Evolutionary conservation across 1,140 invertebrate genomes (phyloP).

Genomic region (Drosophila tani): DNA sequence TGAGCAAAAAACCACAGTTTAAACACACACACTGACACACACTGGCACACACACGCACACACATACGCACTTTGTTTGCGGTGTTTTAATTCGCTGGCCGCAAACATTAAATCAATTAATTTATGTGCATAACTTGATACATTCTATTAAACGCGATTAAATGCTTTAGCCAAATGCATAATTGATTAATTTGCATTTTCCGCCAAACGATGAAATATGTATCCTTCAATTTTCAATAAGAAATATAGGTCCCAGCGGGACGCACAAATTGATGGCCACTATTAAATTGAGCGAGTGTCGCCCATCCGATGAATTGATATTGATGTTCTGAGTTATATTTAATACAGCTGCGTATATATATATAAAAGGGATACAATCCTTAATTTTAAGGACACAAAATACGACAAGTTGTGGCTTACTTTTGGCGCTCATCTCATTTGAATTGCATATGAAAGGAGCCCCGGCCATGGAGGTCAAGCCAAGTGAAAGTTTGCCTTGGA

Average conservation of each 20-base stretch:
- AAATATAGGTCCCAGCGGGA: slow-evolving; percentile 4
- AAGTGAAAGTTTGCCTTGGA: slow-evolving; percentile 2
- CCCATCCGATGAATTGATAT: slow-evolving; percentile 20
- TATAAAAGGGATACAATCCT: background rate
- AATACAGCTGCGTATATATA: background rate
- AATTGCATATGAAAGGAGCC: slow-evolving; percentile 32
- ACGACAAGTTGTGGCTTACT: slow-evolving; percentile 24
- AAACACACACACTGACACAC: background rate
- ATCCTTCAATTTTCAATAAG: slow-evolving; percentile 27
- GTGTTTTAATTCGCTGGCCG: slow-evolving; percentile 57
- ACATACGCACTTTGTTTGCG: slow-evolving; percentile 25
- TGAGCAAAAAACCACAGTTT: slow-evolving; percentile 26
- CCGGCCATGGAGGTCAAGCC: slow-evolving; percentile 25
- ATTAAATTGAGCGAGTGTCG: slow-evolving; percentile 42
- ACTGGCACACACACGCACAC: background rate
- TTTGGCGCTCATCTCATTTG: slow-evolving; percentile 31
- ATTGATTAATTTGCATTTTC: slow-evolving; percentile 63
- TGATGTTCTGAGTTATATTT: slow-evolving; percentile 7
- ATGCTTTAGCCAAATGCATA: slow-evolving; percentile 57
- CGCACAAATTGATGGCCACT: slow-evolving; percentile 32
- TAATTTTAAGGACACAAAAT: background rate
- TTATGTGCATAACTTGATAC: slow-evolving; percentile 68
- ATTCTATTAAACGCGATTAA: slow-evolving; percentile 56
- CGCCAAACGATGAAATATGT: slow-evolving; percentile 20
- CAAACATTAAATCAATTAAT: slow-evolving; percentile 65